Percentiles rank a stretch among this genome's conserved stretches.
These are phyloP conservation scores for Dunckerocampus dactyliophorus DNA, from an alignment of 2,113 vertebrate genomes.

Conservation along the genomic window DNA sequence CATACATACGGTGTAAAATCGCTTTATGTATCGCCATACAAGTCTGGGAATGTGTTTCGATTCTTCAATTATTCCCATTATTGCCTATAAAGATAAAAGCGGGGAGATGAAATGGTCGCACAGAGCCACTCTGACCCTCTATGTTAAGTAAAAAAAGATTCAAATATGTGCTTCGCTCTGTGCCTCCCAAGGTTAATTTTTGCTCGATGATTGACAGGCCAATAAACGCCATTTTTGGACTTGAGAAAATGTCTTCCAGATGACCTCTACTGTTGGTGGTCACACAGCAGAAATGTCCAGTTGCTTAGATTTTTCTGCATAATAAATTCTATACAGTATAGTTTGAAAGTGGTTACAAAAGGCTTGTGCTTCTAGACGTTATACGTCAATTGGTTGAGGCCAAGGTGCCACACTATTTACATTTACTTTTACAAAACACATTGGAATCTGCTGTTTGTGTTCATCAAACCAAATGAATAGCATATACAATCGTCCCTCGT, in stretches of 20 bases:
- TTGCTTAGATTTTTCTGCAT: neutral
- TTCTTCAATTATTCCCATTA: neutral
- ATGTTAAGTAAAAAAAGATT: neutral
- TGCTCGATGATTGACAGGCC: conserved; percentile 3
- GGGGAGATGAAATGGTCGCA: neutral
- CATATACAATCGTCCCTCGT: too few relatives aligned
- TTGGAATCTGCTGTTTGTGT: too few relatives aligned
- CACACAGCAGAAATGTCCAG: neutral
- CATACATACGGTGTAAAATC: conserved; percentile 3
- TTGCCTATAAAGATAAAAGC: conserved; percentile 8
- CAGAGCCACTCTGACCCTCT: neutral
- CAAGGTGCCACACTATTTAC: too few relatives aligned
- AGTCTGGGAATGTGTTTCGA: neutral
- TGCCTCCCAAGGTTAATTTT: conserved; percentile 3
- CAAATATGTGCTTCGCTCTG: conserved; percentile 1
- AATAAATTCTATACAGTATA: neutral
- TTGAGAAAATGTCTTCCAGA: conserved; percentile 5
- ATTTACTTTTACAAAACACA: too few relatives aligned
- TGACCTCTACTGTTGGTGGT: neutral
- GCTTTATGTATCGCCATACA: neutral
- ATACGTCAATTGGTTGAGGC: too few relatives aligned
- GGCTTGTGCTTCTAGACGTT: too few relatives aligned
- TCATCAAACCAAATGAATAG: too few relatives aligned
- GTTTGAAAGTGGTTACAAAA: too few relatives aligned
- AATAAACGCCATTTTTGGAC: neutral